Conservation (phyloP, 2,797 vertebrate genomes). For the Acipenser ruthenus region DNA sequence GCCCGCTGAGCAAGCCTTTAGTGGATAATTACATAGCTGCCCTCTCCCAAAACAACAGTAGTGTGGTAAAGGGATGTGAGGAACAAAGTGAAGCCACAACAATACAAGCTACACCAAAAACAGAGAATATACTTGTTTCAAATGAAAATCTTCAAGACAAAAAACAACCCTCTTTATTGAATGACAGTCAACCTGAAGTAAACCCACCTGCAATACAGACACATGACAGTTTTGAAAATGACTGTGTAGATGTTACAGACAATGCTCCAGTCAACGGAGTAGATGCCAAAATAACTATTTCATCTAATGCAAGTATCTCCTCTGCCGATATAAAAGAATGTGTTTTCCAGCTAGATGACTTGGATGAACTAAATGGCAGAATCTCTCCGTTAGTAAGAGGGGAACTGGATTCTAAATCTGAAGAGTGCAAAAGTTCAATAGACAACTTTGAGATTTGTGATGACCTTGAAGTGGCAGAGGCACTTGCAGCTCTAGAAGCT, state of each 20-base stretch:
- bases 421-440: too few species aligned
- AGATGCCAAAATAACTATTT: not conserved
- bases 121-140: not conserved
- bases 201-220: not conserved
- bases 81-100: not conserved
- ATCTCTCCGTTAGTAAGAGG: conserved; percentile 21
- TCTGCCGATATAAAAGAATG: conserved; percentile 51
- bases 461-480: conserved; percentile 83
- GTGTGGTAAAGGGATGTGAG: not conserved
- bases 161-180: not conserved
- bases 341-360: not conserved
- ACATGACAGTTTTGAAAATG: not conserved
- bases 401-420: too few species aligned
- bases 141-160: not conserved
- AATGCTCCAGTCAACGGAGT: not conserved
- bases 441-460: conserved; percentile 48
- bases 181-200: not conserved
- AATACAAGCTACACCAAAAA: not conserved
- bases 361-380: conserved; percentile 34
- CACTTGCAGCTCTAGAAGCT: conserved; percentile 83
- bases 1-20: not conserved
- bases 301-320: conserved; percentile 54
- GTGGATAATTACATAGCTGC: not conserved
- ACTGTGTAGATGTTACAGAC: not conserved
- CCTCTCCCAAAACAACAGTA: not conserved